phyloP scores from a whole-genome alignment of 2,113 vertebrate species.

The Lucifuga dentata region DNA sequence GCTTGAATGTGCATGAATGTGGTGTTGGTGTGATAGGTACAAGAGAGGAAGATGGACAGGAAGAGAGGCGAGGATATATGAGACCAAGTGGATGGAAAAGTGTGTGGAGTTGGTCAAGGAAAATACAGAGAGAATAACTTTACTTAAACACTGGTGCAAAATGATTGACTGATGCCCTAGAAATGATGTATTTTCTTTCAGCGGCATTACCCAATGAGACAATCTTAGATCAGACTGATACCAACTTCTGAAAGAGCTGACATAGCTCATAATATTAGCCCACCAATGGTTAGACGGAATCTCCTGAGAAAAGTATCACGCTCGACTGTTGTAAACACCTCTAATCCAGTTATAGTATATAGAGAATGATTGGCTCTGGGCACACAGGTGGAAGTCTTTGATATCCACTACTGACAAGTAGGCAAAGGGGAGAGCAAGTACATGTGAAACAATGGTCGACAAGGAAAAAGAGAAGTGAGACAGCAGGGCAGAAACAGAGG shows the following conservation, averaged over 20 bases:
- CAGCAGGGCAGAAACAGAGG: neutral
- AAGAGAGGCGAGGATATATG: neutral
- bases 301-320: conserved; percentile 40
- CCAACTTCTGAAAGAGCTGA: conserved; percentile 22
- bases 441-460: neutral
- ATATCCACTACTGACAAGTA: conserved; percentile 45
- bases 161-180: no score
- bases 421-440: neutral
- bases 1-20: conserved; percentile 16
- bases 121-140: neutral
- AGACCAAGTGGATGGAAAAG: conserved; percentile 2
- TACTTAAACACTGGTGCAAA: no score
- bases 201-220: conserved; percentile 52
- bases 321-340: conserved; percentile 58
- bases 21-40: conserved; percentile 1
- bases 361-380: conserved; percentile 20
- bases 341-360: conserved; percentile 39
- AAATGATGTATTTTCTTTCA: conserved; percentile 32
- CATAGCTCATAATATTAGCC: conserved; percentile 17
- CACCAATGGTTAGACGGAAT: conserved; percentile 31
- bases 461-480: conserved; percentile 6
- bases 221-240: neutral
- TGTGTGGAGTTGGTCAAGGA: neutral
- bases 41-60: neutral
- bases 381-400: conserved; percentile 46